Conservation (phyloP, 2,113 vertebrate genomes). For the Oxyura jamaicensis region DNA sequence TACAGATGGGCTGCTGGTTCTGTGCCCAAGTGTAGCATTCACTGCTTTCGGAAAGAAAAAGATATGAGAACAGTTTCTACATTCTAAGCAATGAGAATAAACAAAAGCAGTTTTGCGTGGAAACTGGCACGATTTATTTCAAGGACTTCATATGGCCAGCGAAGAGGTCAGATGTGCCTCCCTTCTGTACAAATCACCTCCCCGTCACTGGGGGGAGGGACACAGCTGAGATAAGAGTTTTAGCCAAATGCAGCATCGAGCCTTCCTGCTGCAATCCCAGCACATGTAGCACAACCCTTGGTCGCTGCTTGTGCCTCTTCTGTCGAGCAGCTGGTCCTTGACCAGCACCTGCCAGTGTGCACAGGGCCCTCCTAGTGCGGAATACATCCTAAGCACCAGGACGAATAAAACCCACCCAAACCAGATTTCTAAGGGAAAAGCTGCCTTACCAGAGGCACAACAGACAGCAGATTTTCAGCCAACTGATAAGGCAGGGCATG, state of each 20-base stretch:
- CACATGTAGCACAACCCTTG: not conserved
- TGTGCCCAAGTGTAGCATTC: not conserved
- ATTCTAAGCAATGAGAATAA: not conserved
- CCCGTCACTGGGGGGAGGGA: accelerated
- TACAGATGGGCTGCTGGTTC: not conserved
- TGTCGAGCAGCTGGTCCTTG: not conserved
- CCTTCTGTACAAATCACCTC: not conserved
- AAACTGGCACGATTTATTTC: accelerated
- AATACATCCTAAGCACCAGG: not conserved
- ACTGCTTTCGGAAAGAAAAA: not conserved
- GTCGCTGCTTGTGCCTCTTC: not conserved
- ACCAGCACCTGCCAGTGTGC: not conserved
- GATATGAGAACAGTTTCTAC: not conserved
- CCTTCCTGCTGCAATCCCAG: not conserved
- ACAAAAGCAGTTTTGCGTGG: not conserved
- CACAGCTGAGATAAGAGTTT: not conserved
- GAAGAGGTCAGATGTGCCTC: not conserved
- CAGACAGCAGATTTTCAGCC: not conserved
- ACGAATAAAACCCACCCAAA: not conserved
- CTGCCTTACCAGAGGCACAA: not conserved
- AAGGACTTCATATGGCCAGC: not conserved
- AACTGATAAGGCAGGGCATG: not conserved
- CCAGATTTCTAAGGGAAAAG: not conserved
- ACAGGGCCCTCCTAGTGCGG: not conserved
- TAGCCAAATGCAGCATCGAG: not conserved